Evolutionary conservation across 1,140 invertebrate species (phyloP).

Genomic region (Bombus huntii): DNA sequence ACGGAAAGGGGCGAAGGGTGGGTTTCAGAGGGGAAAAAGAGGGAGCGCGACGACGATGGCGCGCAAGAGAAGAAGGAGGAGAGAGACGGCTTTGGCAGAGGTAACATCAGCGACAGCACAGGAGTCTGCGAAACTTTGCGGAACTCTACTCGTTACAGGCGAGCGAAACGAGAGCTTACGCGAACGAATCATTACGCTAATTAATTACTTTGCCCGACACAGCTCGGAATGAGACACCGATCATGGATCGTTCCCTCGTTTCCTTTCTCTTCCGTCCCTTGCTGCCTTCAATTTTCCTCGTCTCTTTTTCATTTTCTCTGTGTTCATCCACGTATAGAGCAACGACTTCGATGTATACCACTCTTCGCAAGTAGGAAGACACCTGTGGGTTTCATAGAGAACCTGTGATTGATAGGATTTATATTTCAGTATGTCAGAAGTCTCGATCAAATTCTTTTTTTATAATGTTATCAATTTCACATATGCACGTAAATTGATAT

Average conservation of each 20-base stretch:
- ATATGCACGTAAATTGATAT: too few species aligned
- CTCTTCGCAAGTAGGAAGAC: too few species aligned
- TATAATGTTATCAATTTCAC: too few species aligned
- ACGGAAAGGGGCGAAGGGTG: neutral
- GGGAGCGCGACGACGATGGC: too few species aligned
- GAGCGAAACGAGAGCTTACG: conserved; percentile 64
- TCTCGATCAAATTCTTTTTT: too few species aligned
- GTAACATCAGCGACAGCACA: conserved; percentile 52
- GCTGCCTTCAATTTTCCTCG: neutral
- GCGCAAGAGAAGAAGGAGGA: neutral
- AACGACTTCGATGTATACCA: too few species aligned
- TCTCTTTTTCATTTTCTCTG: neutral
- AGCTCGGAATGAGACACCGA: conserved; percentile 56
- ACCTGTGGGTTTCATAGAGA: too few species aligned
- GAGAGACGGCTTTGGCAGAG: neutral
- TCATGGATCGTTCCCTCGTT: conserved; percentile 18
- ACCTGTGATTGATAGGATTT: too few species aligned
- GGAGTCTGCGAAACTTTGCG: conserved; percentile 68
- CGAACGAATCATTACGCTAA: conserved; percentile 78
- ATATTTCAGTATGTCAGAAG: too few species aligned
- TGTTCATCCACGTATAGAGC: too few species aligned
- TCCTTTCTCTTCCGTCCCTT: neutral
- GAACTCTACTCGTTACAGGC: conserved; percentile 71
- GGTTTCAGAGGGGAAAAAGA: neutral
- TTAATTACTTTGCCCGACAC: conserved; percentile 71